A percentile compares a stretch with the other conserved stretches of the same genome.
Conservation (phyloP, 2,888 invertebrate species). For the Corythucha ciliata region DNA sequence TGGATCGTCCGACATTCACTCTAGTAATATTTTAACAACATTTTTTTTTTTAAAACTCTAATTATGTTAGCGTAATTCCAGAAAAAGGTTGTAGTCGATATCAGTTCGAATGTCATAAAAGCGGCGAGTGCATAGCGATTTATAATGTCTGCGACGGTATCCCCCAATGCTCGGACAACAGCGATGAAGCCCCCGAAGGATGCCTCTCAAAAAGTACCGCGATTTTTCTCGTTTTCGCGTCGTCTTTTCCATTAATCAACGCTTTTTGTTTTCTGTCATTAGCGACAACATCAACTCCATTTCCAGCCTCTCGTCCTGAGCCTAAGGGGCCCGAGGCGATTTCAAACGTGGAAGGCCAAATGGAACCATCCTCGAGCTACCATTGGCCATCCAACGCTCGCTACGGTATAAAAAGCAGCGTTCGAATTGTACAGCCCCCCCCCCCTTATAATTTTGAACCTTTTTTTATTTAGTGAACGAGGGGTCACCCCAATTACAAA, state of each 20-base stretch:
- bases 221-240: neutral
- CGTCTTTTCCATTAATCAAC: neutral
- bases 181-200: constrained; percentile 79
- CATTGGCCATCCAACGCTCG: no score
- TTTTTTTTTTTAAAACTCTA: neutral
- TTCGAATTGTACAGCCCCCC: no score
- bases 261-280: neutral
- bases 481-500: no score
- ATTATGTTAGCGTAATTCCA: constrained; percentile 31
- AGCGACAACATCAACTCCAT: neutral
- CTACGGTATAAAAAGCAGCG: no score
- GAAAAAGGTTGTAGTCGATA: constrained; percentile 63
- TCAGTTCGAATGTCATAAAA: constrained; percentile 73
- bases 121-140: constrained; percentile 84
- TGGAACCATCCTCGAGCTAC: no score
- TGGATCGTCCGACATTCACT: no score
- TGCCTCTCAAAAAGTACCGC: constrained; percentile 54
- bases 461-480: no score
- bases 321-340: neutral
- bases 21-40: no score
- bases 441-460: no score
- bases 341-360: no score
- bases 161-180: constrained; percentile 81
- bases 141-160: constrained; percentile 94
- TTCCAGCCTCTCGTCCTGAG: neutral